Base-by-base conservation (phyloP, 2,888 invertebrate species). In the Agapetus fuscipes region DNA sequence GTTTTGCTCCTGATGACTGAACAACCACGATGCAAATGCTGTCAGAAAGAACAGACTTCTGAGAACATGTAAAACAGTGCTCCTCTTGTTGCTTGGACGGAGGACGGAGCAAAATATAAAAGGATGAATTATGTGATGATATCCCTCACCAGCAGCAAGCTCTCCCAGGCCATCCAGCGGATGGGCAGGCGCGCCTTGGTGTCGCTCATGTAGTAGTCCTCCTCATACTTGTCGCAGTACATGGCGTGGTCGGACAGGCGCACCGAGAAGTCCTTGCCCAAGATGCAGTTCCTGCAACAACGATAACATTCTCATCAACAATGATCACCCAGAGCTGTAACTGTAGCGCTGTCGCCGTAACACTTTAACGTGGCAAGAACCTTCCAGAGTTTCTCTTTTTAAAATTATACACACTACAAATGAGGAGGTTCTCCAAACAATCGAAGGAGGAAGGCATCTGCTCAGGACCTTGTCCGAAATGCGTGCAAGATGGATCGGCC, bases 101-200 rank as follows among this genome's bases (percentile, higher is more conserved):
- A n/a, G n/a, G n/a, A n/a, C n/a, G n/a, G n/a, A n/a, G n/a, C n/a
- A n/a, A n/a, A n/a, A n/a, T n/a, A n/a, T n/a, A n/a, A n/a, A n/a
- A n/a, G n/a, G n/a, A n/a, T n/a, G n/a, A n/a, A n/a, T n/a, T n/a
- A n/a, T n/a, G n/a, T n/a, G n/a, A n/a, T n/a, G n/a, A n/a, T n/a
- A n/a, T n/a, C n/a, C 7, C 68, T 70, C 61, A 86, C 86, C 73
- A 85, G 62, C 31, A 90, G 66, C 17, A 90, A 69, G 50, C 83
- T 83, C 58, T 91, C 90, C 89, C 90, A 90, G 2, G 90, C 81
- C 90, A 91, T 90, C 91, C 91, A 91, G 41, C 94, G 74, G 39
- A 94, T 78, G 0, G 93, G 93, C 43, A 91, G 66, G 46, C 85
- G 76, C 3, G 80, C 77, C 51, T 84, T 83, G 28, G 84, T 86